Base-by-base conservation (phyloP, 2,888 invertebrate genomes). In the Microchrysa polita region DNA sequence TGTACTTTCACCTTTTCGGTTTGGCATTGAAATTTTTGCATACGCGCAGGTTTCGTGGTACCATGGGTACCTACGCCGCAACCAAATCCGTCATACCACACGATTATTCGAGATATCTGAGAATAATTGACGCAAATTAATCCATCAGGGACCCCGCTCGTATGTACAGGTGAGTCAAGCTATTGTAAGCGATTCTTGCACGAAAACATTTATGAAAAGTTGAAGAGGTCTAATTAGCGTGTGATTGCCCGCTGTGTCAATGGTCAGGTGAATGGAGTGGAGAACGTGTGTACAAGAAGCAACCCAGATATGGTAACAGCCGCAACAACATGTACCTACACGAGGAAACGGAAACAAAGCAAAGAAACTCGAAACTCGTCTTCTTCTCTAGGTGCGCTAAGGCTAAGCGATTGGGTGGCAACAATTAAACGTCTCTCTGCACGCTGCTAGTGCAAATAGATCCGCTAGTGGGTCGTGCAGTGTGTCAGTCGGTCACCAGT, bases 401-500 rank as follows among this genome's bases (percentile, higher is more conserved):
- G n/a, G n/a, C n/a, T n/a, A n/a, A n/a, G n/a, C n/a, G n/a, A n/a
- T n/a, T n/a, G 2, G 12, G 16, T 48, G 12, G 48, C 57, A 73
- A 52, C 20, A 57, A 60, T 53, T n/a, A 48, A 34, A 34, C 27
- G 27, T 34, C 4, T n/a, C n/a, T n/a, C n/a, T 34, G 7, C 27
- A 34, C 27, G 27, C 27, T n/a, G n/a, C n/a, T 48, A n/a, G 48
- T 48, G 4, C 48, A 48, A n/a, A 48, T 34, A 72, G 60, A 74
- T 75, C 75, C 75, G 75, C 73, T 74, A 75, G 48, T 60, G 53
- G 67, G 72, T 16, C 60, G 14, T 16, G 48, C 72, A 75, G 74
- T 75, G 67, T 75, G 75, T 75, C 75, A 75, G 75, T 75, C 75
- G 75, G 75, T 75, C 74, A 75, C 16, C 34, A 69, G n/a, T n/a